phyloP scores from a whole-genome alignment of 2,113 vertebrate species.

The Chlamydotis undulata region DNA sequence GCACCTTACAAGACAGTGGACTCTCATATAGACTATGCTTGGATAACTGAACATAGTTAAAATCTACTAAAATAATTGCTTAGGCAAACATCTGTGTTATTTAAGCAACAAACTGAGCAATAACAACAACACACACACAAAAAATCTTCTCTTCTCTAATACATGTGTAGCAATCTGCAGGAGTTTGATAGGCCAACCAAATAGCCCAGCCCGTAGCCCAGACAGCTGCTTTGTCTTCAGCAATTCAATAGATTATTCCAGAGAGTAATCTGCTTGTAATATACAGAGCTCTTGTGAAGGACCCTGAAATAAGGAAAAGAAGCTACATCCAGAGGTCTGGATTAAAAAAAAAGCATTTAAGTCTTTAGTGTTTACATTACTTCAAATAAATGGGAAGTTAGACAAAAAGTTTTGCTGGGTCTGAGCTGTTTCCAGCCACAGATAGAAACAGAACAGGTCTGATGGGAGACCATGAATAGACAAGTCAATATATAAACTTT shows the following conservation, averaged over 20 bases:
- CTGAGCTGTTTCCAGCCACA: neutral
- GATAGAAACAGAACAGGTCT: neutral
- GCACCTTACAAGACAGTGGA: neutral
- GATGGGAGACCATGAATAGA: neutral
- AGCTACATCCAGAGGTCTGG: neutral
- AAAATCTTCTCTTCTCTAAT: neutral
- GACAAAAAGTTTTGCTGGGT: neutral
- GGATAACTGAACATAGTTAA: neutral
- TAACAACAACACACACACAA: neutral
- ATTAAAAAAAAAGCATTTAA: neutral
- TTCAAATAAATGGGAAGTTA: neutral
- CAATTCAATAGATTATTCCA: neutral
- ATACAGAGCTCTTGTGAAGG: neutral
- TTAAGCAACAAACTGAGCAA: neutral
- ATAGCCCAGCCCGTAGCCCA: neutral
- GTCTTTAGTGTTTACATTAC: neutral
- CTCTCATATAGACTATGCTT: rapidly evolving
- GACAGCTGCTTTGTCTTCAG: neutral
- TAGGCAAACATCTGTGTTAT: neutral
- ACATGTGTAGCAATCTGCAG: neutral
- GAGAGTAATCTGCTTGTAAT: neutral
- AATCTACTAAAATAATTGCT: neutral
- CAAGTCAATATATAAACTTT: neutral
- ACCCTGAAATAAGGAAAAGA: neutral
- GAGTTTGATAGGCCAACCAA: neutral